A percentile compares a stretch with the other conserved stretches of the same genome.
Conservation (phyloP, 2,797 vertebrate genomes). For the Typhlichthys eigenmanni region DNA sequence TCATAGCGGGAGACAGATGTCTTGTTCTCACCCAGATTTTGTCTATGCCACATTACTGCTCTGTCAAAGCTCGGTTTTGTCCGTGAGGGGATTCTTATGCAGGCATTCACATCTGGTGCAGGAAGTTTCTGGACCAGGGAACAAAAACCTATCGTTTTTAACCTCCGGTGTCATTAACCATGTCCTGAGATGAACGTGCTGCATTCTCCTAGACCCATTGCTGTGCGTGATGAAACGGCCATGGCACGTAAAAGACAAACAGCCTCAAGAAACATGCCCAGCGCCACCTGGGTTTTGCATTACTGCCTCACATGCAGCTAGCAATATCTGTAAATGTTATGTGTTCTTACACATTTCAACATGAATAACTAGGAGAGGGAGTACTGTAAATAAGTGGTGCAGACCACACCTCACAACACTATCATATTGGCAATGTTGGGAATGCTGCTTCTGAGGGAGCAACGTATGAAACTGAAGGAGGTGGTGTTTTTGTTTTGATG, state of each 20-base stretch:
- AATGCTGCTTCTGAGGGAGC: no score
- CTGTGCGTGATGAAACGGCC: background rate
- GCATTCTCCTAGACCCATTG: constrained; percentile 5
- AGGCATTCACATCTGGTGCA: constrained; percentile 49
- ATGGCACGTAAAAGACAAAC: background rate
- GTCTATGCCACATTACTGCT: constrained; percentile 60
- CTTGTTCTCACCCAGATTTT: constrained; percentile 63
- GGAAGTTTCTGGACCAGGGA: constrained; percentile 21
- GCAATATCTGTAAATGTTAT: constrained; percentile 39
- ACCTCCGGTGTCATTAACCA: constrained; percentile 15
- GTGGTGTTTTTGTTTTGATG: no score
- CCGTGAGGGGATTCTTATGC: constrained; percentile 32
- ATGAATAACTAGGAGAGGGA: constrained; percentile 44
- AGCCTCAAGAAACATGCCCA: constrained; percentile 9
- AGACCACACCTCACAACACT: no score
- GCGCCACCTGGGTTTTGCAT: constrained; percentile 35
- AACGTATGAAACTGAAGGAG: no score
- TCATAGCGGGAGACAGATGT: constrained; percentile 57
- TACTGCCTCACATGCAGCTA: constrained; percentile 19
- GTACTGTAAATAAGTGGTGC: background rate
- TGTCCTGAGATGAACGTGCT: constrained; percentile 13
- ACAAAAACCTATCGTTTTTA: constrained; percentile 12
- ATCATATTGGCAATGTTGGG: no score
- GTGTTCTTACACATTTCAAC: constrained; percentile 38
- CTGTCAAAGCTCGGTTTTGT: constrained; percentile 44